Evolutionary conservation across 2,888 invertebrate genomes (phyloP).

Genomic region (Nesidiocoris tenuis): DNA sequence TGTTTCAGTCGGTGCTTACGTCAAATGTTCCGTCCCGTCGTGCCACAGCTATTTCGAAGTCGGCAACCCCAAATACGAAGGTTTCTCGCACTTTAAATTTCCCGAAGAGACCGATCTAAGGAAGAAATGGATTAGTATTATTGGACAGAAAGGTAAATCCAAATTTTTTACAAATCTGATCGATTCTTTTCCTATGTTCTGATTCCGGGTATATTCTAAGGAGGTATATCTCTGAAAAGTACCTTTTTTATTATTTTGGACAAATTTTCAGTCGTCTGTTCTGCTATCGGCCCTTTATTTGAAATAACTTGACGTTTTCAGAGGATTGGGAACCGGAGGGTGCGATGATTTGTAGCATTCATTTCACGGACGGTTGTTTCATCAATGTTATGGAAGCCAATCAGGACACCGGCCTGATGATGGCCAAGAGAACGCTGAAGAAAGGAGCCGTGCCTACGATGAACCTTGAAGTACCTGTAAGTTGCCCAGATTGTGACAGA

Average conservation of each 20-base stretch:
- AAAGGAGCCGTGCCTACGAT: slow-evolving; percentile 32
- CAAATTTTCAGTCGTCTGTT: too few species aligned
- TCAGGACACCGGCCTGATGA: slow-evolving; percentile 23
- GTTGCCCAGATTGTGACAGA: too few species aligned
- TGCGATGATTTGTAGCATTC: slow-evolving; percentile 37
- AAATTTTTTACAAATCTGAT: too few species aligned
- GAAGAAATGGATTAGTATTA: slow-evolving; percentile 29
- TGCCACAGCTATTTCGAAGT: slow-evolving; percentile 39
- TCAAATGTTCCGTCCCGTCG: slow-evolving; percentile 34
- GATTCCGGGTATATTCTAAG: too few species aligned
- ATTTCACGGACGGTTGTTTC: slow-evolving; percentile 17
- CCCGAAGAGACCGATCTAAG: slow-evolving; percentile 18
- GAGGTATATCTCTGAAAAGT: too few species aligned
- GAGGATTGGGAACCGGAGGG: slow-evolving; percentile 36
- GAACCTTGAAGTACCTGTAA: slow-evolving; percentile 21
- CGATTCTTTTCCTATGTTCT: too few species aligned
- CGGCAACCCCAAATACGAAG: slow-evolving; percentile 36
- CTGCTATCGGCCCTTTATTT: too few species aligned
- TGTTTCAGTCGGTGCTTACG: slow-evolving; percentile 30
- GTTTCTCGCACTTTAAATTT: slow-evolving; percentile 38
- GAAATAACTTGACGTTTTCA: too few species aligned
- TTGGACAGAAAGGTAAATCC: slow-evolving; percentile 26
- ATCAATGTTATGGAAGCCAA: slow-evolving; percentile 7
- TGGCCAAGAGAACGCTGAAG: slow-evolving; percentile 33
- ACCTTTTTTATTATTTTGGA: too few species aligned